Conservation (phyloP, 2,888 invertebrate genomes). For the Caenorhabditis japonica region DNA sequence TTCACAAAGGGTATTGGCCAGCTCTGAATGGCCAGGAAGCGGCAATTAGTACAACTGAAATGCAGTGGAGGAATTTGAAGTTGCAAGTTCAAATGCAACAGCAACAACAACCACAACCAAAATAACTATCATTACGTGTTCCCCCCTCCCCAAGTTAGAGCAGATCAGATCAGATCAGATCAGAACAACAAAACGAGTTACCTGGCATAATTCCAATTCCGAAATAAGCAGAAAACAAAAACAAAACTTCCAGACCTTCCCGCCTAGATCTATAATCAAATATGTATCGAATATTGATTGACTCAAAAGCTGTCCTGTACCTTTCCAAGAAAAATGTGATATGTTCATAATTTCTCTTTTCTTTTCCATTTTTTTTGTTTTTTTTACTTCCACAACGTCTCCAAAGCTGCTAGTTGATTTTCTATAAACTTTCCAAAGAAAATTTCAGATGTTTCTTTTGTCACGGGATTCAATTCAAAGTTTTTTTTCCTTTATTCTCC, state of each 20-base stretch:
- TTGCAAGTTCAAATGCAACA: constrained; percentile 51
- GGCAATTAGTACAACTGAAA: constrained; percentile 67
- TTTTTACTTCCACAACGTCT: constrained; percentile 16
- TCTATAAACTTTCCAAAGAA: constrained; percentile 37
- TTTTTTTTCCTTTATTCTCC: constrained; percentile 3
- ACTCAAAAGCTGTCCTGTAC: constrained; percentile 10
- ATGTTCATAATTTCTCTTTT: constrained; percentile 45
- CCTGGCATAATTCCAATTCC: neutral
- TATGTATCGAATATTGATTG: too few species aligned
- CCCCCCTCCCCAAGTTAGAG: too few species aligned
- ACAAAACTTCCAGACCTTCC: neutral
- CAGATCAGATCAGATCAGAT: too few species aligned
- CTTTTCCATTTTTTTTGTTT: too few species aligned
- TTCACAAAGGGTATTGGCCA: constrained; percentile 76
- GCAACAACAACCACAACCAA: constrained; percentile 15
- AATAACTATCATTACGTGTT: neutral
- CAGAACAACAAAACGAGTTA: constrained; percentile 3
- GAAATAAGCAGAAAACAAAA: constrained; percentile 32
- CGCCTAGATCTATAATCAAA: too few species aligned
- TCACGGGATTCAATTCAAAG: constrained; percentile 27
- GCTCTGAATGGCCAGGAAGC: constrained; percentile 69
- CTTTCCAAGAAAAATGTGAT: constrained; percentile 28
- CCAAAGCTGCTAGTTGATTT: constrained; percentile 36
- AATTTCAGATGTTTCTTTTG: constrained; percentile 7
- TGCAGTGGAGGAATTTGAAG: constrained; percentile 65